A percentile compares a stretch with the other conserved stretches of the same genome.
These are phyloP conservation scores for Oreochromis mossambicus DNA, from an alignment of 2,797 vertebrate genomes.

Conservation along the genomic window DNA sequence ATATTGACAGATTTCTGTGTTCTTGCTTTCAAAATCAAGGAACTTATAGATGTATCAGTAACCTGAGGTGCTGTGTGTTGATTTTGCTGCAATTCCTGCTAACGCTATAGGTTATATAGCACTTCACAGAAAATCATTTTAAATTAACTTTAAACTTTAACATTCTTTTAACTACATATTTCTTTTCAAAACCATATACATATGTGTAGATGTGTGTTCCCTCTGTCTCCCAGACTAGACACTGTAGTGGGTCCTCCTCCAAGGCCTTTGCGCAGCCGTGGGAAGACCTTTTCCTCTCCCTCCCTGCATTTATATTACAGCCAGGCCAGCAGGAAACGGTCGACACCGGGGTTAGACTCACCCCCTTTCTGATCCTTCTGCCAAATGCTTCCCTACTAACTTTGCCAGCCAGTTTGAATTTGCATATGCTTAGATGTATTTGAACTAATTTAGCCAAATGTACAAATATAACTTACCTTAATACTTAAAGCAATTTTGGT, in stretches of 20 bases:
- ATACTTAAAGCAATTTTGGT: not conserved
- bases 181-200: not conserved
- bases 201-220: conserved; percentile 29
- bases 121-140: not conserved
- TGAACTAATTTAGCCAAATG: not conserved
- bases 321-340: conserved; percentile 64
- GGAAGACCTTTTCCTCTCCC: conserved; percentile 72
- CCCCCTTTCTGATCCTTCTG: conserved; percentile 5
- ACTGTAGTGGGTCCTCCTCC: conserved; percentile 70
- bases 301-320: conserved; percentile 74
- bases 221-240: conserved; percentile 69
- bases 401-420: not conserved
- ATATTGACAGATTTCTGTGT: not conserved
- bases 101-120: not conserved
- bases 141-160: not conserved
- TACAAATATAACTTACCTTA: not conserved
- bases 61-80: not conserved
- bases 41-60: not conserved
- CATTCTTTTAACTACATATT: not conserved
- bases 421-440: not conserved
- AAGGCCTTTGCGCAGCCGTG: conserved; percentile 54
- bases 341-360: conserved; percentile 58
- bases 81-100: not conserved
- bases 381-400: conserved; percentile 8
- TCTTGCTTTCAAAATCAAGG: not conserved